Conservation (phyloP, 2,797 vertebrate species). For the Huso huso region DNA sequence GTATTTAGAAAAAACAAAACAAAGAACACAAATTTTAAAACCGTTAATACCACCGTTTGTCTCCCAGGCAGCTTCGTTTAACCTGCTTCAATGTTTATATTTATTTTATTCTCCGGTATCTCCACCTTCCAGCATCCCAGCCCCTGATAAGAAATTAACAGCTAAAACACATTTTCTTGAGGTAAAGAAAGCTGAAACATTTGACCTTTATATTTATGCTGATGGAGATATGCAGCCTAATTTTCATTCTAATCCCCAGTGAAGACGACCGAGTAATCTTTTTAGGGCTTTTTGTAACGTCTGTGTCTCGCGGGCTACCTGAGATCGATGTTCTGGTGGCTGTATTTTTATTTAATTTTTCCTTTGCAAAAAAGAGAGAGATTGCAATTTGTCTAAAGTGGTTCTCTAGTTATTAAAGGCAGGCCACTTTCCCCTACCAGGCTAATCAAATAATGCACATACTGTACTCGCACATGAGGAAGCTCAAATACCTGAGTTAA, state of each 20-base stretch:
- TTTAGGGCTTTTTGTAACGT: constrained; percentile 36
- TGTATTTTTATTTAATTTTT: constrained; percentile 14
- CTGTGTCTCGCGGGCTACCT: constrained; percentile 29
- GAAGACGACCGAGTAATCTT: constrained; percentile 48
- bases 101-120: not conserved
- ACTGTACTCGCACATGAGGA: no score
- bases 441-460: constrained; percentile 56
- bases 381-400: constrained; percentile 41
- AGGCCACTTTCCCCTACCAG: constrained; percentile 38
- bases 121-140: not conserved
- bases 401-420: constrained; percentile 58
- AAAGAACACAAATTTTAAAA: not conserved
- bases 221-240: constrained; percentile 38
- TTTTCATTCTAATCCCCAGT: constrained; percentile 42
- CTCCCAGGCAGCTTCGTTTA: not conserved
- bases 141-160: constrained; percentile 1
- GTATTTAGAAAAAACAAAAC: not conserved
- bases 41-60: not conserved
- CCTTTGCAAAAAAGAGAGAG: not conserved
- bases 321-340: constrained; percentile 53
- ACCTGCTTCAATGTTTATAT: constrained; percentile 3
- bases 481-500: no score
- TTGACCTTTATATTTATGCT: constrained; percentile 31
- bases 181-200: constrained; percentile 36
- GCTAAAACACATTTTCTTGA: constrained; percentile 24